Base-by-base conservation (phyloP, 1,140 invertebrate genomes). In the Cydia splendana region DNA sequence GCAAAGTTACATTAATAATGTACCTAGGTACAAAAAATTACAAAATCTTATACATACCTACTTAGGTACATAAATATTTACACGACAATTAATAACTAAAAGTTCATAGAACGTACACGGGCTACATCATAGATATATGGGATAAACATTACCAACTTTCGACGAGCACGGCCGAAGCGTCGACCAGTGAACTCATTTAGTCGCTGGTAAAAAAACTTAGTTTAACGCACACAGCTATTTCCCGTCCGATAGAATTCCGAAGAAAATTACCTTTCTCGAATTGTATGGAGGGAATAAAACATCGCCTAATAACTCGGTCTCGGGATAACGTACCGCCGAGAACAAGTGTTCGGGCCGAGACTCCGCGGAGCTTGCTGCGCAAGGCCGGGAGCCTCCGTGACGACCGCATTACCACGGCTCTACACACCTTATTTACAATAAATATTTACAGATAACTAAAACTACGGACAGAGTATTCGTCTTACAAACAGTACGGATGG, bases 91-190 rank as follows among this genome's bases (percentile, higher is more conserved):
- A 83, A 38, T 76, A 87, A 30, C 86, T 92, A 92, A 86, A 88
- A 89, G 97, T 98, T 98, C 97, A 98, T 96, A 96, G 97, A 98
- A 98, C 97, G 96, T 98, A 97, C 96, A 93, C 94, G 94, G 95
- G 96, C 97, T 97, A 98, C 97, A 98, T 97, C 97, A 97, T 97
- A 97, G 97, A 97, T 98, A 98, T 98, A 97, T 97, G 96, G 96
- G 96, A 96, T 95, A 96, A 97, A 96, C 95, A 96, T 96, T 95
- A 95, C 95, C 94, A 94, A 93, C 93, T 93, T 94, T 95, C 94
- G 92, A 90, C 80, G 80, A 79, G 75, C 77, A 82, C 80, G 80
- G 81, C 80, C 76, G 77, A 77, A 79, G 79, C 79, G 78, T 77
- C 82, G 73, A 78, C 81, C 18, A 82, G 81, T 77, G 79, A 79